phyloP scores from a whole-genome alignment of 2,888 invertebrate species.

The Drosophila nigricruria region DNA sequence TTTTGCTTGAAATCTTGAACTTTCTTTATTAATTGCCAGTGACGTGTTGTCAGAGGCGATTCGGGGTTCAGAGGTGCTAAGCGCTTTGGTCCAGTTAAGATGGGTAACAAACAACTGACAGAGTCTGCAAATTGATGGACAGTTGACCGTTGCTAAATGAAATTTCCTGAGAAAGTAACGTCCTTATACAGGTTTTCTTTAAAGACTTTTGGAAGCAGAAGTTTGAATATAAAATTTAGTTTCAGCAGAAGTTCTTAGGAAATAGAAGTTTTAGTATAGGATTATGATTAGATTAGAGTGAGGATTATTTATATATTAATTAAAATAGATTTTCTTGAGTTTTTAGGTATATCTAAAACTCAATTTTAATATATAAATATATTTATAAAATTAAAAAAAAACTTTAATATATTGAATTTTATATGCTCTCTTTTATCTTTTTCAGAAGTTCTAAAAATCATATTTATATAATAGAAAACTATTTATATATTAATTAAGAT shows the following conservation, averaged over 20 bases:
- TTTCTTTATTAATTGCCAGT: slow-evolving; percentile 72
- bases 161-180: slow-evolving; percentile 10
- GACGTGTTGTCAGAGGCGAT: slow-evolving; percentile 54
- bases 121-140: slow-evolving; percentile 58
- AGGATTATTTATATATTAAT: background rate
- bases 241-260: background rate
- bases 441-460: too few species aligned
- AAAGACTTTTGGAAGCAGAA: background rate
- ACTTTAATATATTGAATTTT: too few species aligned
- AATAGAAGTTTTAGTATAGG: background rate
- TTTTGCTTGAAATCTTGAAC: slow-evolving; percentile 61
- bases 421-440: too few species aligned
- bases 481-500: background rate
- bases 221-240: background rate
- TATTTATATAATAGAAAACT: too few species aligned
- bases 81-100: slow-evolving; percentile 65
- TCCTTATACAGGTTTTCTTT: background rate
- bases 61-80: slow-evolving; percentile 17
- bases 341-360: too few species aligned
- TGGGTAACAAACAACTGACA: slow-evolving; percentile 7
- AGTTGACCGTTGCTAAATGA: slow-evolving; percentile 71
- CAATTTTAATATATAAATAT: too few species aligned
- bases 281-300: background rate
- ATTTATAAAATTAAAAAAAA: too few species aligned
- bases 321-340: background rate